Evolutionary conservation across 2,797 vertebrate species (phyloP).

Genomic region (Acropternis orthonyx): DNA sequence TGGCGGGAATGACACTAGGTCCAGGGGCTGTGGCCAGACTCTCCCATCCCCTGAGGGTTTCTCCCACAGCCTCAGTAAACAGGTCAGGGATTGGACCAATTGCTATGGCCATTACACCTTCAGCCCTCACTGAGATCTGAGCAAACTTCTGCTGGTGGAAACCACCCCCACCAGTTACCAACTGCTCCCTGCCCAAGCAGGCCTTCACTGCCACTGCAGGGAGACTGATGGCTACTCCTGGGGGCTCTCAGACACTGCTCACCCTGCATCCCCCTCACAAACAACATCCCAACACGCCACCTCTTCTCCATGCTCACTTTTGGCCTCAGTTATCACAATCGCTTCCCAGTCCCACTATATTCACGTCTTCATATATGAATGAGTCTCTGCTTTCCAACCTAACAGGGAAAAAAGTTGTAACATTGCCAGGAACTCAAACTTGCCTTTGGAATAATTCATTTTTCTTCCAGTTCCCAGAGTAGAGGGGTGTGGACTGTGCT

Average conservation of each 20-base stretch:
- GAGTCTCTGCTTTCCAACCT: background rate
- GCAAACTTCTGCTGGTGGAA: background rate
- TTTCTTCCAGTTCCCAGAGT: background rate
- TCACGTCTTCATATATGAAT: background rate
- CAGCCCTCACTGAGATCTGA: background rate
- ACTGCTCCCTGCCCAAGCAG: background rate
- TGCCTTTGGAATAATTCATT: background rate
- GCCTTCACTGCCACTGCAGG: background rate
- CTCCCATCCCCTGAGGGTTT: background rate
- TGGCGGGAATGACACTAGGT: background rate
- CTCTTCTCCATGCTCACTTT: background rate
- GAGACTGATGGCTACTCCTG: background rate
- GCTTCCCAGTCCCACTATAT: background rate
- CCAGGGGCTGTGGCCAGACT: fast-evolving
- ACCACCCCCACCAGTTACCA: fast-evolving
- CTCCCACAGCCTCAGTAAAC: background rate
- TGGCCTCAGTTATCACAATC: background rate
- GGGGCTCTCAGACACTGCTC: background rate
- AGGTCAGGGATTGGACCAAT: background rate
- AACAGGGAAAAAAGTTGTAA: background rate
- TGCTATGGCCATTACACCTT: fast-evolving
- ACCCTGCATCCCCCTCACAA: background rate
- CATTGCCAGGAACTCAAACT: background rate
- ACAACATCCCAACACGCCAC: fast-evolving
- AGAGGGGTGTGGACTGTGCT: background rate